A percentile compares a stretch with the other conserved stretches of the same genome.
Evolutionary conservation across 1,140 invertebrate genomes (phyloP).

Genomic region (Heliothis virescens): DNA sequence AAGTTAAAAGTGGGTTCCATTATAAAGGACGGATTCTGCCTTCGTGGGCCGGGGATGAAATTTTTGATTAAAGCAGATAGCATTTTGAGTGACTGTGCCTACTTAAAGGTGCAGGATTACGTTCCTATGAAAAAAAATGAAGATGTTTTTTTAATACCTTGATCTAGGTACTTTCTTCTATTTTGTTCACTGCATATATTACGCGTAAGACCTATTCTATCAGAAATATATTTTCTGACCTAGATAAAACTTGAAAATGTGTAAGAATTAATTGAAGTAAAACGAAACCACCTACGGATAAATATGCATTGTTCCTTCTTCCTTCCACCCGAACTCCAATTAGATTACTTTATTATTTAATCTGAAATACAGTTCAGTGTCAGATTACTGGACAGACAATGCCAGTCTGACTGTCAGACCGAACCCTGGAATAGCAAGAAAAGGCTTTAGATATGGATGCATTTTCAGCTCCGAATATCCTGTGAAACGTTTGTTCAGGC

Average conservation of each 20-base stretch:
- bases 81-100: background rate
- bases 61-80: conserved; percentile 41
- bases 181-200: background rate
- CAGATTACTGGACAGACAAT: conserved; percentile 30
- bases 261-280: too few relatives aligned
- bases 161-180: too few relatives aligned
- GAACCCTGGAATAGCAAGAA: conserved; percentile 30
- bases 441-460: conserved; percentile 64
- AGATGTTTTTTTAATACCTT: too few relatives aligned
- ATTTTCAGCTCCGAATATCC: conserved; percentile 57
- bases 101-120: background rate
- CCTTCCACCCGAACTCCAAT: background rate
- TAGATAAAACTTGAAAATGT: too few relatives aligned
- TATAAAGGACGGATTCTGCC: conserved; percentile 44
- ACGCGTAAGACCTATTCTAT: background rate
- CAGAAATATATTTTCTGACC: too few relatives aligned
- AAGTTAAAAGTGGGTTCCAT: conserved; percentile 44
- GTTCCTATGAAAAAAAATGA: too few relatives aligned
- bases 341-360: conserved; percentile 22
- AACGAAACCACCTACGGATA: too few relatives aligned
- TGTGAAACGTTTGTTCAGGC: conserved; percentile 54
- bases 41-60: conserved; percentile 32
- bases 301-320: too few relatives aligned
- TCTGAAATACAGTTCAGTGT: conserved; percentile 36
- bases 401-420: conserved; percentile 5